phyloP scores from a whole-genome alignment of 2,797 vertebrate genomes.

The Macroramphosus scolopax region DNA sequence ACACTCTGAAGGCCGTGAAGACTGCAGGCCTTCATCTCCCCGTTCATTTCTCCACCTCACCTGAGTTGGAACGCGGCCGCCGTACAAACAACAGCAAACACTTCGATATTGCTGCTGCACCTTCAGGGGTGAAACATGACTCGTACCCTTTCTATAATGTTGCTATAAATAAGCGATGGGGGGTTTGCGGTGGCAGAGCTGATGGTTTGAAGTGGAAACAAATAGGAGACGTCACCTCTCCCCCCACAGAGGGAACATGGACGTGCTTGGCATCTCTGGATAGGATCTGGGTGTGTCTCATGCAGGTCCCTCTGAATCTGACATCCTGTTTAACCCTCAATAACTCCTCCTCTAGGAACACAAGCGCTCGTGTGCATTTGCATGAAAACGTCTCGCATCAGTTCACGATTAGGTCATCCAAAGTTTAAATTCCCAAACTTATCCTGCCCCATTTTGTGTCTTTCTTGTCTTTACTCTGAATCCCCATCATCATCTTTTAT shows the following conservation, averaged over 20 bases:
- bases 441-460: neutral
- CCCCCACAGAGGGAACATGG: slow-evolving; percentile 30
- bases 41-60: slow-evolving; percentile 16
- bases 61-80: slow-evolving; percentile 15
- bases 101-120: slow-evolving; percentile 1
- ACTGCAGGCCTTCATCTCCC: slow-evolving; percentile 15
- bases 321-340: neutral
- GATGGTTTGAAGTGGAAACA: slow-evolving; percentile 28
- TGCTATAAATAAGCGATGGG: slow-evolving; percentile 24
- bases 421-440: neutral
- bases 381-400: too few species aligned
- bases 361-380: too few species aligned
- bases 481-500: neutral
- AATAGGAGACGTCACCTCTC: slow-evolving; percentile 37
- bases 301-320: neutral
- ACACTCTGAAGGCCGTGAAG: slow-evolving; percentile 1
- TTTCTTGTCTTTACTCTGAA: neutral
- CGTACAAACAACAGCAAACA: too few species aligned
- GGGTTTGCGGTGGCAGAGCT: slow-evolving; percentile 4
- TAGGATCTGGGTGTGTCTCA: slow-evolving; percentile 37
- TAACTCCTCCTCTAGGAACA: neutral
- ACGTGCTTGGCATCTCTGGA: slow-evolving; percentile 40
- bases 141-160: slow-evolving; percentile 19
- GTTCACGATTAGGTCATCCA: neutral
- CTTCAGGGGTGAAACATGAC: too few species aligned